Percentiles rank a stretch among this genome's conserved stretches.
Conservation (phyloP, 2,888 invertebrate species). For the Conchocele bisecta region DNA sequence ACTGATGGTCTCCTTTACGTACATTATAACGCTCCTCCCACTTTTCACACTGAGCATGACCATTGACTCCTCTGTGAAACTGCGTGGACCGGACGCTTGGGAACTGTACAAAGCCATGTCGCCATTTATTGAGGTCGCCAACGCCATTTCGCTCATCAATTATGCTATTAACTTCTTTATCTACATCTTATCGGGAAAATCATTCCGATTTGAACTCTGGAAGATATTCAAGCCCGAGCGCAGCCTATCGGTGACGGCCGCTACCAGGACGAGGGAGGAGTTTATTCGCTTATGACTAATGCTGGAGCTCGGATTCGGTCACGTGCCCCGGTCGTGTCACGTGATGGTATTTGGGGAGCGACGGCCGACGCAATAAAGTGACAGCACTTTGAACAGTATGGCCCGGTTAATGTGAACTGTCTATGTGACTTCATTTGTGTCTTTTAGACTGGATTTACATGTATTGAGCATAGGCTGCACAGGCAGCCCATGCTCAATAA, state of each 20-base stretch:
- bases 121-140: slow-evolving; percentile 62
- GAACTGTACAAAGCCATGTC: slow-evolving; percentile 44
- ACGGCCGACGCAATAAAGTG: too few species aligned
- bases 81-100: slow-evolving; percentile 32
- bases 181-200: slow-evolving; percentile 74
- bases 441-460: too few species aligned
- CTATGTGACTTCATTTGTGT: too few species aligned
- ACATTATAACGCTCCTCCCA: slow-evolving; percentile 72
- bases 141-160: slow-evolving; percentile 70
- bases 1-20: slow-evolving; percentile 72
- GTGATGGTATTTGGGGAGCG: too few species aligned
- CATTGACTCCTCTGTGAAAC: slow-evolving; percentile 60
- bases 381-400: too few species aligned
- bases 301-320: slow-evolving; percentile 1
- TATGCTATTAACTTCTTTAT: slow-evolving; percentile 77
- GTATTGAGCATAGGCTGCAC: too few species aligned
- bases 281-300: slow-evolving; percentile 25
- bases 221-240: slow-evolving; percentile 54
- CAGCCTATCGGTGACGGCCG: slow-evolving; percentile 30
- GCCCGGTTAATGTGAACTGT: too few species aligned
- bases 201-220: slow-evolving; percentile 70
- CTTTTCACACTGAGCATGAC: slow-evolving; percentile 67
- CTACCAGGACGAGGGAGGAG: slow-evolving; percentile 30
- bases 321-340: too few species aligned
- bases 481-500: too few species aligned